Percentiles rank a stretch among this genome's conserved stretches.
Evolutionary conservation across 92 coral and sea anemone genomes (phyloP).

Genomic region (Porites evermanni): DNA sequence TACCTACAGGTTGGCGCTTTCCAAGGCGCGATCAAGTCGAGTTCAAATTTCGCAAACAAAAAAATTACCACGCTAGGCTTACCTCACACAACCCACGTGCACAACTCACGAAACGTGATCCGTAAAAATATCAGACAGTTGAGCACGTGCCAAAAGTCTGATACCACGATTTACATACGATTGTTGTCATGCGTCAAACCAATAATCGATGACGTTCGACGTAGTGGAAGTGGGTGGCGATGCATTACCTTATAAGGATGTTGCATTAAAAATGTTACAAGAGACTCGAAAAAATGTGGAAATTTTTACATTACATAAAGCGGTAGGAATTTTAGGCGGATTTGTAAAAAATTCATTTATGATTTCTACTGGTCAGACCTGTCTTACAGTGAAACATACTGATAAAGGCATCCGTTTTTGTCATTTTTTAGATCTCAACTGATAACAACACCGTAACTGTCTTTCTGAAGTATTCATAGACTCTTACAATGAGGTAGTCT

Average conservation of each 20-base stretch:
- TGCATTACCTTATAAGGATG: conserved; percentile 2
- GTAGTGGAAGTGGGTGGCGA: neutral
- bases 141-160: neutral
- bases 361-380: neutral
- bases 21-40: no score
- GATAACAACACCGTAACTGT: no score
- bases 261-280: neutral
- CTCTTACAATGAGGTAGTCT: no score
- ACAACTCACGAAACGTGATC: neutral
- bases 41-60: no score
- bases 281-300: neutral
- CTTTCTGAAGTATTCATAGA: no score
- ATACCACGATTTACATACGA: no score
- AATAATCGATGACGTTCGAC: neutral
- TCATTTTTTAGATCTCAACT: no score
- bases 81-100: no score
- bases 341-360: neutral
- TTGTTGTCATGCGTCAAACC: neutral
- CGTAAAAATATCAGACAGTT: neutral
- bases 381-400: neutral
- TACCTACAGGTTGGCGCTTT: no score
- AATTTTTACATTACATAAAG: neutral
- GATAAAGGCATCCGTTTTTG: no score
- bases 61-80: no score
- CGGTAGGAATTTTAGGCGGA: neutral